phyloP scores from a whole-genome alignment of 1,140 invertebrate species.

The Drosophila subpulchrella region DNA sequence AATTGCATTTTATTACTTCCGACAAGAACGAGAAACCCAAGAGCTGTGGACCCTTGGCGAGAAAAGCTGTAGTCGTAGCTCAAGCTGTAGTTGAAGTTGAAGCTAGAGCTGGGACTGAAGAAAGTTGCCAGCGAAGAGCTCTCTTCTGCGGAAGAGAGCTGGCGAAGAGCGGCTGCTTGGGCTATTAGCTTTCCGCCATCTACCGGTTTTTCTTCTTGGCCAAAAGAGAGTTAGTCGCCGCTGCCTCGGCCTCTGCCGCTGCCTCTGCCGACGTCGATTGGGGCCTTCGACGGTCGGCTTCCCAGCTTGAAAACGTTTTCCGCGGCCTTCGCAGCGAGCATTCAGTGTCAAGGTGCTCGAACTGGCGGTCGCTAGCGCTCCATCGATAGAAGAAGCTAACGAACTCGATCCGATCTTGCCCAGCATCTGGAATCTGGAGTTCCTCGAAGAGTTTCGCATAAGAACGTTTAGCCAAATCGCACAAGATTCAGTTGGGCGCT shows the following conservation, averaged over 20 bases:
- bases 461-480: conserved; percentile 69
- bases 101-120: conserved; percentile 14
- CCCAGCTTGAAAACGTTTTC: conserved; percentile 78
- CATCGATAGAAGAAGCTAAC: conserved; percentile 76
- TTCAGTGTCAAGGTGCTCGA: conserved; percentile 81
- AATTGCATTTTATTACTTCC: conserved; percentile 77
- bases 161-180: conserved; percentile 37
- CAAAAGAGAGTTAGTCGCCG: conserved; percentile 53
- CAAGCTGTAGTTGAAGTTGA: too few species aligned
- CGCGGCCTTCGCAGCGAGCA: conserved; percentile 73
- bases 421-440: conserved; percentile 59
- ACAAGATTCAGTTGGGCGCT: conserved; percentile 72
- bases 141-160: conserved; percentile 48
- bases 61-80: conserved; percentile 37
- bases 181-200: conserved; percentile 65
- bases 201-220: conserved; percentile 70
- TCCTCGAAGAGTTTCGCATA: conserved; percentile 64
- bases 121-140: conserved; percentile 65
- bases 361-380: conserved; percentile 73
- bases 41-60: conserved; percentile 32
- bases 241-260: conserved; percentile 32
- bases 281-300: conserved; percentile 25
- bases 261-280: conserved; percentile 11
- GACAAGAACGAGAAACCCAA: conserved; percentile 45
- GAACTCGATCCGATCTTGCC: conserved; percentile 70